These are phyloP conservation scores for Botia kubotai DNA, from an alignment of 2,797 vertebrate genomes.

Conservation along the genomic window DNA sequence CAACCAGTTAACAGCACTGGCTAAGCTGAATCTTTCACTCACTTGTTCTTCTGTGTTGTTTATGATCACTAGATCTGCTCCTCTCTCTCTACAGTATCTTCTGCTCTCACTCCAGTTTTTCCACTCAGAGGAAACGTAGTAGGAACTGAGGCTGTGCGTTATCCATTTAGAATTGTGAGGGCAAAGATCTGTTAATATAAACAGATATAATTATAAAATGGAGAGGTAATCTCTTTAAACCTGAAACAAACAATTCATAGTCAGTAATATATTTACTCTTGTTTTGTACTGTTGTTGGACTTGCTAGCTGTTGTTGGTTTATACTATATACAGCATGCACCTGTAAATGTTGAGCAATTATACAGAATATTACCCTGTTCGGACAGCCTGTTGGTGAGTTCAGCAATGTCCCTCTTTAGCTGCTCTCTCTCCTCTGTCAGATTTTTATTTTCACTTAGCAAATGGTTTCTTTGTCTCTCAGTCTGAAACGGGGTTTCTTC, in stretches of 20 bases:
- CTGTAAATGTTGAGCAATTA: too few species aligned
- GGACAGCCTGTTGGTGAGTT: neutral
- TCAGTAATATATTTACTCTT: too few species aligned
- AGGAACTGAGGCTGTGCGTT: neutral
- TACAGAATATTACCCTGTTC: neutral
- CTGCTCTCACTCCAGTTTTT: slow-evolving; percentile 17
- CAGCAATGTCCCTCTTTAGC: too few species aligned
- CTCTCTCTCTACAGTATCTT: slow-evolving; percentile 5
- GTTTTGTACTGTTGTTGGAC: too few species aligned
- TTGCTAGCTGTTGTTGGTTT: too few species aligned
- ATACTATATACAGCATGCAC: too few species aligned
- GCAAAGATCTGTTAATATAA: neutral
- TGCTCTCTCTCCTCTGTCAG: neutral
- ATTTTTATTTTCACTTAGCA: neutral
- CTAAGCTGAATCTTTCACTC: neutral
- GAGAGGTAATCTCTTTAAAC: neutral
- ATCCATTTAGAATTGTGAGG: neutral
- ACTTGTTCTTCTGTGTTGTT: neutral
- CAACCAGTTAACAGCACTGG: neutral
- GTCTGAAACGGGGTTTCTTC: neutral
- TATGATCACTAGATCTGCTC: neutral
- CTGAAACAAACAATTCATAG: too few species aligned
- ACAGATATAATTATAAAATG: neutral
- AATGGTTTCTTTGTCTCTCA: neutral
- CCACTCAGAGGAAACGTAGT: neutral